These are phyloP conservation scores for Eupithecia subumbrata DNA, from an alignment of 2,888 invertebrate species.

Conservation along the genomic window DNA sequence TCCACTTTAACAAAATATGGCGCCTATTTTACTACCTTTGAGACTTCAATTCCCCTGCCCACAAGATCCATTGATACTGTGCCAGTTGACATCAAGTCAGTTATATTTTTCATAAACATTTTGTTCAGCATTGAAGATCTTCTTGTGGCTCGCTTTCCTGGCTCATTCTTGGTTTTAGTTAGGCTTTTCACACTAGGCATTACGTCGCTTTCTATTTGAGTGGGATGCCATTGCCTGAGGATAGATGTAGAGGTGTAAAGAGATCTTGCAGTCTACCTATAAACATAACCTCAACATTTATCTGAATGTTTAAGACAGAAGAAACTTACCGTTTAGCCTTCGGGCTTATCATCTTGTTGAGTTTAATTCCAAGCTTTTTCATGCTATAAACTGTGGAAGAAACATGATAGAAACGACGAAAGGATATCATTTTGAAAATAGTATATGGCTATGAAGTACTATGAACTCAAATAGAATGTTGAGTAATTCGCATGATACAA, in stretches of 20 bases:
- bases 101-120: constrained; percentile 91
- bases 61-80: constrained; percentile 84
- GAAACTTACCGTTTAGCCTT: constrained; percentile 64
- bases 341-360: constrained; percentile 75
- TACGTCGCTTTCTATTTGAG: constrained; percentile 50
- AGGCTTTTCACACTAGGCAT: constrained; percentile 71
- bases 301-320: not conserved
- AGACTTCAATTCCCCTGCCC: constrained; percentile 88
- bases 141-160: constrained; percentile 81
- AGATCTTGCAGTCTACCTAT: not conserved
- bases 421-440: constrained; percentile 49
- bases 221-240: constrained; percentile 71
- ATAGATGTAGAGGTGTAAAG: constrained; percentile 5
- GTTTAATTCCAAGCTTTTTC: constrained; percentile 72
- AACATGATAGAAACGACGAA: constrained; percentile 66
- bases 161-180: constrained; percentile 76
- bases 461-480: not conserved
- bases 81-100: constrained; percentile 90
- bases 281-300: constrained; percentile 32
- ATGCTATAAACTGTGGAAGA: constrained; percentile 56
- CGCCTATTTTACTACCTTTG: constrained; percentile 75
- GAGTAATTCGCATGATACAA: not conserved
- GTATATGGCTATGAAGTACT: not conserved
- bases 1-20: not conserved
- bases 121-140: constrained; percentile 89